Evolutionary conservation across 2,888 invertebrate species (phyloP), one percentile per base, ranked within the genome.

Genomic region (Euproctis similis): DNA sequence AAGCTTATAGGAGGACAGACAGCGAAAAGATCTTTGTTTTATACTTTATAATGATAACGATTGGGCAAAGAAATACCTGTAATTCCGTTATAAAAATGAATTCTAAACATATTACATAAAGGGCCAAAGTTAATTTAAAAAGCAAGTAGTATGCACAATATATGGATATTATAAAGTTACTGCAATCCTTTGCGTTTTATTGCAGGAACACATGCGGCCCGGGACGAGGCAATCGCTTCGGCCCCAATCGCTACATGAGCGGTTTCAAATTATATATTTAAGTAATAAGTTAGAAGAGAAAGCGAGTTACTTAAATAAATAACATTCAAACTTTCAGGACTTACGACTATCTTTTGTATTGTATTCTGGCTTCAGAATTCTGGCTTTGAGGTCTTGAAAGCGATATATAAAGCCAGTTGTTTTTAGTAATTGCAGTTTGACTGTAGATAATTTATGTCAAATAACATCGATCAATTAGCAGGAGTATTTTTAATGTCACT

Each of bases 191-290:
- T 42, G 40, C 39, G 36, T 49, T 56, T 55, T 56, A 56, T 49
- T 36, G 44, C 42, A 34, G 31, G 31, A 33, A 43, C 56, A 56
- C 39, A 44, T 56, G 57, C 44, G 53, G 34, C 41, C 29, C n/a
- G 42, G 52, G 54, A 52, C 55, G 53, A 48, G 54, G 54, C 47
- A 44, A 47, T 45, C 38, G 42, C n/a, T 31, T 36, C 32, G 39
- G 32, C 39, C 36, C 41, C 40, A 53, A 55, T 53, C 48, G 46
- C 33, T 50, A 30, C 42, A 52, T 46, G 44, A 55, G 55, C 55
- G 55, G 55, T 56, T 53, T 53, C 43, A 42, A 53, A 57, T 57
- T 50, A 48, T 47, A 42, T 46, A 47, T 43, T 40, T 34, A 11
- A 11, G 27, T n/a, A 16, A 30, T 33, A 39, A 36, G 37, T 16